Base-by-base conservation (phyloP, 2,888 invertebrate species). In the Ctena decussata region DNA sequence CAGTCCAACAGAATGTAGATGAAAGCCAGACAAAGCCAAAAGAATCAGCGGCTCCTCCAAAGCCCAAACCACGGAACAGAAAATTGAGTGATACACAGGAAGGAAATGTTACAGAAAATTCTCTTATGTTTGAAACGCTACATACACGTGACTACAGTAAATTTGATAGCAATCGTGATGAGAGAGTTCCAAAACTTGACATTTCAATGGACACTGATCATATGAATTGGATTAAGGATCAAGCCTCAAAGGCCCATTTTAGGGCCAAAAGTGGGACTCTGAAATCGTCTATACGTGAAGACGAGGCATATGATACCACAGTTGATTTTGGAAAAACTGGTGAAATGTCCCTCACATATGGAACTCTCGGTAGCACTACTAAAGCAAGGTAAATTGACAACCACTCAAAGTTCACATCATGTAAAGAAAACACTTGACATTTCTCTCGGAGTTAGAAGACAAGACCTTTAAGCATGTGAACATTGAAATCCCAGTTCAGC, bases 201-300 rank as follows among this genome's bases (percentile, higher is more conserved):
- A 95, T 95, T 53, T 94, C 95, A 8, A 88, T 95, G 87, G 95
- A 95, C 86, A 91, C 91, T 30, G 95, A 95, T 86, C 94, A 95
- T 80, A 85, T 94, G 83, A 92, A 92, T 65, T 95, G 95, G 95
- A 76, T 95, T 5, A 89, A 94, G 80, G 95, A 95, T 39, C 95
- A 95, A 83, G 92, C 93, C 8, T 87, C 86, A n/a, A 93, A 92
- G 65, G 93, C 93, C 24, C 86, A 93, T 70, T 75, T 92, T 21
- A 82, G 93, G 39, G 84, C 80, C 30, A 90, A 87, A 44, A 90
- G 82, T 77, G 87, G 86, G 0, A 89, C 82, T 35, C 37, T 90
- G 60, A 87, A 88, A 79, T 86, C 90, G 18, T 82, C 88, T 11
- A 84, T 90, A 79, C 82, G 41, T 77, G 84, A 84, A 24, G 89